Evolutionary conservation across 1,140 invertebrate species (phyloP), one percentile per base, ranked within the genome.

Genomic region (Bombus sibiricus): DNA sequence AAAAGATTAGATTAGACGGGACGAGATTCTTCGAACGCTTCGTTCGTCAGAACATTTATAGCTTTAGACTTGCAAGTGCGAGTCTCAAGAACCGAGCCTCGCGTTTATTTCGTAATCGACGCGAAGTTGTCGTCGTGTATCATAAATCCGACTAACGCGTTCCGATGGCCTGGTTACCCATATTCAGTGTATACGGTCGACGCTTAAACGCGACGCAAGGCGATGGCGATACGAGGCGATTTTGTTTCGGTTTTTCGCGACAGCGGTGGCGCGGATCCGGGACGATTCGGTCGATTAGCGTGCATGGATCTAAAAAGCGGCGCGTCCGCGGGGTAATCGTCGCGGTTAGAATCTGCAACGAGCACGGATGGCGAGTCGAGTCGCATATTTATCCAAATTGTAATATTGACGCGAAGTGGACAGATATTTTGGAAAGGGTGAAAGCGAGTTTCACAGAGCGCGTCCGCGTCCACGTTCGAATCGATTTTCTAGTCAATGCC

Each of bases 401-500:
- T 64, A 86, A 86, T 83, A 86, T 83, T 86, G 66, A 82, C 53
- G 39, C 64, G 80, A 77, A 68, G 32, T 47, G 78, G 79, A 69
- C 59, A 81, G 78, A 81, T n/a, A 74, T 81, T 81, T 73, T 6
- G 32, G 41, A 37, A 34, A 69, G 34, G 84, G 28, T 75, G 71
- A 85, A 85, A 68, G 71, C 78, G 71, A 85, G 71, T 85, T 81
- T 85, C 71, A 79, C 79, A 62, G 71, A 25, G 59, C 43, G 78
- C 59, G 79, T 66, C 37, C 59, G 59, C 59, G 43, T 32, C 78
- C 78, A 37, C 71, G 32, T 75, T 32, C 69, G 53, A 85, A 85
- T 85, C 79, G 84, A 85, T 85, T 85, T 81, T 81, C 41, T 74
- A 81, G 79, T 74, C 84, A 69, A 85, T 85, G 59, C 79, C 37